Conservation (phyloP, 1,140 invertebrate genomes). For the Drosophila trapezifrons region DNA sequence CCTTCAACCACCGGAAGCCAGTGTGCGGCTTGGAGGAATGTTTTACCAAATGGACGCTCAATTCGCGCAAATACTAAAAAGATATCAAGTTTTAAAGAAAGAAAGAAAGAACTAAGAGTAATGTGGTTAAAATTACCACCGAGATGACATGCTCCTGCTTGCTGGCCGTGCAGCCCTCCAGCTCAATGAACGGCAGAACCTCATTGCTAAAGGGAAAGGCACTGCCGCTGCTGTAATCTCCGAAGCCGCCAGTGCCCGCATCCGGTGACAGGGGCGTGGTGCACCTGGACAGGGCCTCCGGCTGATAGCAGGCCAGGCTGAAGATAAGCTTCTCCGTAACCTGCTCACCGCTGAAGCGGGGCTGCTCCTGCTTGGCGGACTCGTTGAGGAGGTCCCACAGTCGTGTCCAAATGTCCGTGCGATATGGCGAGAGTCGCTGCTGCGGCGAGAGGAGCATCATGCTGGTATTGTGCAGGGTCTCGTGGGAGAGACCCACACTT, state of each 20-base stretch:
- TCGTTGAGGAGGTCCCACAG: slow-evolving; percentile 89
- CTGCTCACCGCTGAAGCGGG: slow-evolving; percentile 88
- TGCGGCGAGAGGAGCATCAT: slow-evolving; percentile 93
- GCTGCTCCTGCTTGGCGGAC: slow-evolving; percentile 85
- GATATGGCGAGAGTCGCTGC: slow-evolving; percentile 91
- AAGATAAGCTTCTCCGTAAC: slow-evolving; percentile 91
- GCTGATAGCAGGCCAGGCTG: slow-evolving; percentile 92
- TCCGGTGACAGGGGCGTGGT: slow-evolving; percentile 92
- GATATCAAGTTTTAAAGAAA: neutral
- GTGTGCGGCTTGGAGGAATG: slow-evolving; percentile 85
- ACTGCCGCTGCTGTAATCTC: slow-evolving; percentile 82
- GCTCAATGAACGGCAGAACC: slow-evolving; percentile 90
- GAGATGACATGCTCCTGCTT: slow-evolving; percentile 94
- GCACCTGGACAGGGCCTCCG: slow-evolving; percentile 92
- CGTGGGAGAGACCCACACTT: slow-evolving; percentile 85
- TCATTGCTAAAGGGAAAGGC: slow-evolving; percentile 85
- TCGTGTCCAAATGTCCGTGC: slow-evolving; percentile 92
- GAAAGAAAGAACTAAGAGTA: no score
- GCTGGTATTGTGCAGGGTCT: slow-evolving; percentile 90
- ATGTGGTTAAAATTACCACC: slow-evolving; percentile 85
- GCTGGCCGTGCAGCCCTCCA: slow-evolving; percentile 93
- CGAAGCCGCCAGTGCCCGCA: slow-evolving; percentile 83
- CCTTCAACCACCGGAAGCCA: slow-evolving; percentile 84
- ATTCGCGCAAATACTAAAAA: slow-evolving; percentile 89
- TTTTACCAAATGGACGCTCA: slow-evolving; percentile 92